These are phyloP conservation scores for Mesitornis unicolor DNA, from an alignment of 2,113 vertebrate species.

Conservation along the genomic window DNA sequence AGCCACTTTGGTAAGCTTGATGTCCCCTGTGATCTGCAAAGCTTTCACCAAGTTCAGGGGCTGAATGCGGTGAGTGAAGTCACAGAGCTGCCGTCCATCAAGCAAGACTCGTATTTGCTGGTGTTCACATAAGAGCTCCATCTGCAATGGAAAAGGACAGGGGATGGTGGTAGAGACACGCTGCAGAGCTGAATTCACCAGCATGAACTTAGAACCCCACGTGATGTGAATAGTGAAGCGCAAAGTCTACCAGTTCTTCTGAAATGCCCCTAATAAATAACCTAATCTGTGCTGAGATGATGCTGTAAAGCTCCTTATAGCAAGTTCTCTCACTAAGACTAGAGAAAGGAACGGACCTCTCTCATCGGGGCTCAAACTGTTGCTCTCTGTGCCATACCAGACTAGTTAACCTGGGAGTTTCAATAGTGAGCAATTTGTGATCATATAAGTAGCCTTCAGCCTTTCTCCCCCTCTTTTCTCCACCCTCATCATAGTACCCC, in stretches of 20 bases:
- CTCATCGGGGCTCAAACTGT: neutral
- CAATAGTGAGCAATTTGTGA: neutral
- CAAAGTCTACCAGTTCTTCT: neutral
- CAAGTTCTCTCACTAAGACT: neutral
- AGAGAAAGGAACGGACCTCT: neutral
- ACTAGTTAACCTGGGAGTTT: neutral
- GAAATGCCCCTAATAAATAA: neutral
- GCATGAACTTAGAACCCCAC: neutral
- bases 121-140: slow-evolving; percentile 91
- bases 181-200: neutral
- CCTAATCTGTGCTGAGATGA: neutral
- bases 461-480: neutral
- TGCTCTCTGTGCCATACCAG: neutral
- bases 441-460: neutral
- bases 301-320: neutral
- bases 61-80: slow-evolving; percentile 81
- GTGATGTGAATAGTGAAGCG: neutral
- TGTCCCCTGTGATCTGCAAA: slow-evolving; percentile 81
- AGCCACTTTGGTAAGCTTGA: slow-evolving; percentile 89
- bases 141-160: slow-evolving; percentile 66
- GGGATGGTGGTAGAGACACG: neutral
- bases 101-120: slow-evolving; percentile 89
- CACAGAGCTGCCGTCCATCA: slow-evolving; percentile 87
- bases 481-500: neutral
- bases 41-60: slow-evolving; percentile 80